Evolutionary conservation across 1,140 invertebrate species (phyloP).

Genomic region (Sinonovacula constricta): DNA sequence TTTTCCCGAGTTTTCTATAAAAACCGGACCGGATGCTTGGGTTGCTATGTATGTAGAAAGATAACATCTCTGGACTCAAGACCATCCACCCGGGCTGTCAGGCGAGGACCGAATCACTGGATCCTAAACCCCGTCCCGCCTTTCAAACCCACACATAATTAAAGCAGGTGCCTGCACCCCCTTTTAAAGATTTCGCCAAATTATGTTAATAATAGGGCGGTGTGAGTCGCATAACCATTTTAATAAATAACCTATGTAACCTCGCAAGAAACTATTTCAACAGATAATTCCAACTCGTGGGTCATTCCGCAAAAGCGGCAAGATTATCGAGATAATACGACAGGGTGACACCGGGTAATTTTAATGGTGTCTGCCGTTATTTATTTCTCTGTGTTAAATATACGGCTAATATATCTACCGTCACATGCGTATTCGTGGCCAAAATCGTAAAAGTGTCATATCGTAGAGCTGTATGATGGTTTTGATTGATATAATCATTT

Average conservation of each 20-base stretch:
- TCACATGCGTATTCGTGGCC: too few species aligned
- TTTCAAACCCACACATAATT: slow-evolving; percentile 34
- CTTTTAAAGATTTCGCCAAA: slow-evolving; percentile 40
- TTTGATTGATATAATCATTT: too few species aligned
- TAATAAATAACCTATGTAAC: slow-evolving; percentile 41
- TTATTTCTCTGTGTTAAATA: too few species aligned
- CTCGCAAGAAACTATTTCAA: too few species aligned
- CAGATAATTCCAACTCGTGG: too few species aligned
- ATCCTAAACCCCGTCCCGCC: slow-evolving; percentile 12
- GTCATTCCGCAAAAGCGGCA: too few species aligned
- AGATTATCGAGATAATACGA: too few species aligned
- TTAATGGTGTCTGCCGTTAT: too few species aligned
- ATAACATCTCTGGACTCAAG: slow-evolving; percentile 43
- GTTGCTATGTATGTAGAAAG: slow-evolving; percentile 50
- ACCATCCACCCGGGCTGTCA: slow-evolving; percentile 41
- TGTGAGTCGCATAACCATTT: slow-evolving; percentile 45
- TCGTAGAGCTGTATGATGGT: too few species aligned
- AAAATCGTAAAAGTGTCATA: too few species aligned
- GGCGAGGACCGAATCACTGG: slow-evolving; percentile 36
- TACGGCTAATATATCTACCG: too few species aligned
- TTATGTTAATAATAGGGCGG: slow-evolving; percentile 46
- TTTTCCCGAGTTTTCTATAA: slow-evolving; percentile 48
- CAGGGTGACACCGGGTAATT: too few species aligned
- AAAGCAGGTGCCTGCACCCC: slow-evolving; percentile 44
- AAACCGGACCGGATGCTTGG: slow-evolving; percentile 46